Evolutionary conservation across 2,113 vertebrate species (phyloP).

Genomic region (Notothenia coriiceps): DNA sequence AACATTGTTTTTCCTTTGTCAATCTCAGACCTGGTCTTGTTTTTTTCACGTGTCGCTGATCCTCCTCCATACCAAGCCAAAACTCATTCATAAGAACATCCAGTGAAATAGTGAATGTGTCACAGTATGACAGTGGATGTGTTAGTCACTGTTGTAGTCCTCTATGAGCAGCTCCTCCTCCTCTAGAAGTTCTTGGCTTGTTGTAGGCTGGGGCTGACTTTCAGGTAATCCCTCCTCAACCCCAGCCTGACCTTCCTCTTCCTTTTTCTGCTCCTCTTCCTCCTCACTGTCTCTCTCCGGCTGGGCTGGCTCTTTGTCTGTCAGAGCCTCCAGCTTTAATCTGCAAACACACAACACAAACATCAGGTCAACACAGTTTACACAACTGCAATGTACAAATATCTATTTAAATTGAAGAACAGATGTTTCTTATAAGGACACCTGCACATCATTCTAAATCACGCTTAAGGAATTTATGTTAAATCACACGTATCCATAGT

Average conservation of each 20-base stretch:
- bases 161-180: constrained; percentile 89
- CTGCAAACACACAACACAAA: too few relatives aligned
- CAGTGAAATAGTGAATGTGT: neutral
- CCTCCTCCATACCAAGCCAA: neutral
- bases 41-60: neutral
- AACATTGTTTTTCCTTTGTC: neutral
- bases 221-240: constrained; percentile 80
- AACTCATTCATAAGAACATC: neutral
- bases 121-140: neutral
- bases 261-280: constrained; percentile 48
- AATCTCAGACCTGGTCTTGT: neutral
- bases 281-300: constrained; percentile 79
- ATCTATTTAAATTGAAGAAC: neutral
- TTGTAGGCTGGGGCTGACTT: constrained; percentile 89
- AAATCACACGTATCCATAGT: neutral
- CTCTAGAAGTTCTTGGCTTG: constrained; percentile 80
- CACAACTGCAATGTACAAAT: neutral
- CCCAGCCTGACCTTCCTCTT: constrained; percentile 70
- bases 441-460: neutral
- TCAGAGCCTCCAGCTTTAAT: constrained; percentile 89
- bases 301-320: constrained; percentile 88
- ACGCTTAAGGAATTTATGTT: neutral
- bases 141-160: constrained; percentile 90
- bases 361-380: neutral
- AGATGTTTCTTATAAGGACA: neutral